phyloP scores from a whole-genome alignment of 2,113 vertebrate genomes.

The Neofelis nebulosa region DNA sequence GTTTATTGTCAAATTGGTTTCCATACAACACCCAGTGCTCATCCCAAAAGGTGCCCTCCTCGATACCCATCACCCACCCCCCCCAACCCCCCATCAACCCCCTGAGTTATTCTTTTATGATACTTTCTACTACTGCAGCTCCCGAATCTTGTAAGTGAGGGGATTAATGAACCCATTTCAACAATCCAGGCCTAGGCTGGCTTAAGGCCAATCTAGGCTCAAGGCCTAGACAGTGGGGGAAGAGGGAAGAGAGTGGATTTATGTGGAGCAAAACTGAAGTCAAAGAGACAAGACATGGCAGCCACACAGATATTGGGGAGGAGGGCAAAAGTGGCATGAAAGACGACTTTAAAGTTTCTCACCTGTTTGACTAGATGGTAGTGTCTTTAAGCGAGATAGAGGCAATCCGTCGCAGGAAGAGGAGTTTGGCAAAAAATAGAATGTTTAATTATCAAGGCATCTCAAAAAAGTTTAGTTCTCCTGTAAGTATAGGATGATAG shows the following conservation, averaged over 20 bases:
- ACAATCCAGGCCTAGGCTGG: neutral
- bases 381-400: neutral
- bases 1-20: no score
- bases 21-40: no score
- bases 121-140: neutral
- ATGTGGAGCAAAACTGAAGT: neutral
- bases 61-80: no score
- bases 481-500: neutral
- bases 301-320: neutral
- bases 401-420: neutral
- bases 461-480: neutral
- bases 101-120: neutral
- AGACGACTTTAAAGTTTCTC: neutral
- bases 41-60: no score
- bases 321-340: neutral
- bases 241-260: neutral
- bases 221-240: neutral
- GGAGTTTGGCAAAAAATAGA: neutral
- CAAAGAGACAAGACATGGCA: neutral
- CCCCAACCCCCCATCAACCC: no score
- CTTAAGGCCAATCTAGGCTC: no score
- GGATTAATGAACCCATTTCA: neutral
- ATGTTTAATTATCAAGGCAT: neutral
- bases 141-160: neutral
- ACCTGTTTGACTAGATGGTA: neutral